These are phyloP conservation scores for Xanthorhoe designata DNA, from an alignment of 2,888 invertebrate genomes.

Conservation along the genomic window DNA sequence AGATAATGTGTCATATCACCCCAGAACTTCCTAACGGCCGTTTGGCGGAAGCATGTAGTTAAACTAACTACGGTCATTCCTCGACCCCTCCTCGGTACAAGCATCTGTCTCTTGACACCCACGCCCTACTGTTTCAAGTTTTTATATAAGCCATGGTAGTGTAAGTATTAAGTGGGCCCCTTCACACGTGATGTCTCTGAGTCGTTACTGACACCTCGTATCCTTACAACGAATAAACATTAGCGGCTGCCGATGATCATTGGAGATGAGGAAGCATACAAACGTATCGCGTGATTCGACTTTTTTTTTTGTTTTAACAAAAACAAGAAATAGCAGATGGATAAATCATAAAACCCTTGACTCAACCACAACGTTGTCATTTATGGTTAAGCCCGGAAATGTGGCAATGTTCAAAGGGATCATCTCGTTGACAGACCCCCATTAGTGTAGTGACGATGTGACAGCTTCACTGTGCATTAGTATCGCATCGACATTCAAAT, in stretches of 20 bases:
- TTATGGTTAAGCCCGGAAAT: slow-evolving; percentile 70
- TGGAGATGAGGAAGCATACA: slow-evolving; percentile 22
- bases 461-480: slow-evolving; percentile 66
- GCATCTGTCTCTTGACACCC: slow-evolving; percentile 71
- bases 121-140: slow-evolving; percentile 68
- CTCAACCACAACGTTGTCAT: slow-evolving; percentile 45
- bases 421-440: slow-evolving; percentile 75
- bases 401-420: slow-evolving; percentile 72
- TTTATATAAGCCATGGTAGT: slow-evolving; percentile 65
- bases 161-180: slow-evolving; percentile 66
- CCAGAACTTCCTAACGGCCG: slow-evolving; percentile 53
- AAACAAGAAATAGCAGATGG: slow-evolving; percentile 46
- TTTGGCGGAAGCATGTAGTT: slow-evolving; percentile 80
- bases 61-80: slow-evolving; percentile 77
- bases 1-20: slow-evolving; percentile 56
- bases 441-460: slow-evolving; percentile 79
- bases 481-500: slow-evolving; percentile 60
- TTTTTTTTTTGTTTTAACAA: slow-evolving; percentile 38
- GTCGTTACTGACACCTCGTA: slow-evolving; percentile 60
- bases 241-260: slow-evolving; percentile 37
- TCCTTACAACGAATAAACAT: slow-evolving; percentile 64
- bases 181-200: slow-evolving; percentile 65
- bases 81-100: slow-evolving; percentile 58
- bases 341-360: slow-evolving; percentile 47
- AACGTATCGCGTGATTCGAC: slow-evolving; percentile 36